Base-by-base conservation (phyloP, 2,888 invertebrate genomes). In the Tortrix viridana region DNA sequence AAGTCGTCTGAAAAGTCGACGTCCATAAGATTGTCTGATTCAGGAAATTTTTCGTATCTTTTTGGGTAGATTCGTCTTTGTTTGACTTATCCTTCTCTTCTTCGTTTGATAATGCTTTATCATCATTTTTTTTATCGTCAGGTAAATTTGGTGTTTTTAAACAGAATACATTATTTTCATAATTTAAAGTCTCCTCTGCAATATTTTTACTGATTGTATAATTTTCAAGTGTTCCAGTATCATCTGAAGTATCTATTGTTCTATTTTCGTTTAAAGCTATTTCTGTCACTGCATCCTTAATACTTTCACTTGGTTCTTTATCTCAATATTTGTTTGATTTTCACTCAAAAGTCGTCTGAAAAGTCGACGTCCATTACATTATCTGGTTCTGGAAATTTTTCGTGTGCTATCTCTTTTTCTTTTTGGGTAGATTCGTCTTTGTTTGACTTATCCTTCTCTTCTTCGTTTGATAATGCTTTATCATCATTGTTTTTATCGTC, bases 301-400 rank as follows among this genome's bases (percentile, higher is more conserved):
- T 16, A 41, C 16, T 41, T 41, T 41, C 16, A 41, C 6, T 41
- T 5, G 5, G 5, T 16, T 38, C 38, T 5, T 48, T 20, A 26
- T 22, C 20, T 12, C 22, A n/a, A n/a, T n/a, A n/a, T n/a, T 14
- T 7, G 7, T 18, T 47, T 57, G 12, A 14, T 41, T 67, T 41
- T 32, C 20, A 5, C 49, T 73, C 26, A 89, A 72, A 86, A 89
- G 18, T 87, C 88, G 43, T 88, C 88, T 77, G 69, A 77, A 64
- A 90, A 90, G 73, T 90, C 89, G 14, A 89, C 75, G 74, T 89
- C 88, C 88, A 90, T 89, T 1, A 86, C 32, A 18, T 84, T 80
- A 20, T 77, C 74, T 43, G 48, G 19, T 16, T 44, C 23, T 14
- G 16, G 4, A 18, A 32, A 37, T 14, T 47, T 20, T 5, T 48